phyloP scores from a whole-genome alignment of 2,797 vertebrate genomes.

The Siniperca scherzeri region DNA sequence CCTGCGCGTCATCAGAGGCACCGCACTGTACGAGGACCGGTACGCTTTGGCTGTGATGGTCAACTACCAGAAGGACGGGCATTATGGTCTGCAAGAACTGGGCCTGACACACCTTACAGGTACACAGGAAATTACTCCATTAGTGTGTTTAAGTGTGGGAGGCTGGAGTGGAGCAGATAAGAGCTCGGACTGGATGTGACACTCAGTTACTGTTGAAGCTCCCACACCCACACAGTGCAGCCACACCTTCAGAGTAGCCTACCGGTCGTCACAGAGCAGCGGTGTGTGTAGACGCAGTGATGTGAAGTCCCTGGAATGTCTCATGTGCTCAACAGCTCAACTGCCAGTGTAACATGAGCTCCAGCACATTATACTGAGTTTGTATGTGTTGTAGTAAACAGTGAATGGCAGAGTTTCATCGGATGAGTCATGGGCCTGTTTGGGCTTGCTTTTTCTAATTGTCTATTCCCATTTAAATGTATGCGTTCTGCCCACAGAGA shows the following conservation, averaged over 20 bases:
- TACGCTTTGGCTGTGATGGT: conserved; percentile 94
- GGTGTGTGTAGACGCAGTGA: conserved; percentile 23
- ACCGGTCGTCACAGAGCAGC: conserved; percentile 15
- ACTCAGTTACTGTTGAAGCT: conserved; percentile 50
- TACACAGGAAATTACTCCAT: conserved; percentile 61
- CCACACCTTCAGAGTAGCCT: conserved; percentile 61
- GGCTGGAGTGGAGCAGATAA: conserved; percentile 34
- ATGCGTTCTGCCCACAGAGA: conserved; percentile 86
- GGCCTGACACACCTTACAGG: conserved; percentile 96
- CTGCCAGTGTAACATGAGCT: conserved; percentile 71
- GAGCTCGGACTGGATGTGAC: conserved; percentile 28
- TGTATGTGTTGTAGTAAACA: conserved; percentile 64
- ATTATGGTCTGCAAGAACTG: conserved; percentile 93
- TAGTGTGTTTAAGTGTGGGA: conserved; percentile 50
- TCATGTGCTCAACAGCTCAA: conserved; percentile 58
- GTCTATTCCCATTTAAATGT: conserved; percentile 51
- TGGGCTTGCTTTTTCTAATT: conserved; percentile 57
- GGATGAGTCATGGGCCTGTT: conserved; percentile 69
- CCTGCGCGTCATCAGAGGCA: conserved; percentile 95
- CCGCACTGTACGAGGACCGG: conserved; percentile 90
- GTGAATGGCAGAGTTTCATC: conserved; percentile 16
- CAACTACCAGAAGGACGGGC: conserved; percentile 95
- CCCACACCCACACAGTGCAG: conserved; percentile 60
- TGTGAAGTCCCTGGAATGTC: conserved; percentile 70
- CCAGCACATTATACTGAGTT: conserved; percentile 11